Evolutionary conservation across 2,888 invertebrate genomes (phyloP), one percentile per base, ranked within the genome.

Genomic region (Hyalella azteca): DNA sequence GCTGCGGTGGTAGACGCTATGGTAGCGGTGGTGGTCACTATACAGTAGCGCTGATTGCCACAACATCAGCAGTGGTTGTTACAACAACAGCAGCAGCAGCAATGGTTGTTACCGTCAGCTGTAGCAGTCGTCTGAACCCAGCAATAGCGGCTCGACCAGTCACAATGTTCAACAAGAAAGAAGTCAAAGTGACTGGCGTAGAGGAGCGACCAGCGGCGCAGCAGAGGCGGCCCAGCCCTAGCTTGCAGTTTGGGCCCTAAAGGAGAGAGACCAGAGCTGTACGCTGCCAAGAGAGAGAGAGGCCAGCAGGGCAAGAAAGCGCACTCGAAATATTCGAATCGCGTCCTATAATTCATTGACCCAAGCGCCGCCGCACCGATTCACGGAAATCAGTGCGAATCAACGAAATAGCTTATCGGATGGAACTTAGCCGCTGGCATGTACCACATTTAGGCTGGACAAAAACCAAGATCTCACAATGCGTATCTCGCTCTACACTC

Each of bases 201-300:
- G 22, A 22, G 49, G 22, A 15, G 29, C 4, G 22, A 13, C 36
- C 36, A 66, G n/a, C 9, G 66, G 13, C 66, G 66, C 66, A 36
- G 36, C 66, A 66, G 66, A 66, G 36, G 66, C 66, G 36, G 66
- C 66, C 66, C 66, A 66, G 66, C 66, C 66, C 66, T 66, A 45
- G 45, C 45, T 45, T 29, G 19, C 36, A 66, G 66, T 66, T 66
- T 66, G 66, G 66, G 66, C 66, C 66, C 66, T 66, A 66, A 66
- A 66, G 66, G 66, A 66, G 66, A 66, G 36, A 66, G 66, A 66
- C 36, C 66, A 66, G 26, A 13, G 22, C 26, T 26, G 29, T 29
- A 22, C 59, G 29, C 36, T 32, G 36, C 66, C 45, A 45, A 45
- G 45, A 45, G 45, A 45, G 45, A 36, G 36, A 32, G 66, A 66